Percentiles rank a stretch among this genome's conserved stretches.
Evolutionary conservation across 2,113 vertebrate genomes (phyloP).

Genomic region (Proteles cristata): DNA sequence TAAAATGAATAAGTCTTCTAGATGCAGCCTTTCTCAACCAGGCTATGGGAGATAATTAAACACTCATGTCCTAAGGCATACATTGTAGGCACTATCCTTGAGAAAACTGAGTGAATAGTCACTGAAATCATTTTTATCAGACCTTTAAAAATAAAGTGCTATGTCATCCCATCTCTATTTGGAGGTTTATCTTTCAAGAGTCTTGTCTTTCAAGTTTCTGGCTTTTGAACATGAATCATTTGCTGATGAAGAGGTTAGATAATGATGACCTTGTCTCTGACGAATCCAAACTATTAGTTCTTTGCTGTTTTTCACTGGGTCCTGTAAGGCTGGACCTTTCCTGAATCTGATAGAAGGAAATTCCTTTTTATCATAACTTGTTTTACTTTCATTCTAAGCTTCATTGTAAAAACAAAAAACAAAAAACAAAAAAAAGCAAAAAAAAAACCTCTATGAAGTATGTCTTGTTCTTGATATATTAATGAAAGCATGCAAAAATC

Average conservation of each 20-base stretch:
- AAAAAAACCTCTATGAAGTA: background rate
- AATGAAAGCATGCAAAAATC: constrained; percentile 7
- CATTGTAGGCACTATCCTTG: background rate
- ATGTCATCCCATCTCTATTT: background rate
- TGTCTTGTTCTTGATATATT: background rate
- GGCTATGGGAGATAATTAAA: background rate
- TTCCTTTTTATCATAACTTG: background rate
- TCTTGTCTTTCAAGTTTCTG: background rate
- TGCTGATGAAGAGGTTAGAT: background rate
- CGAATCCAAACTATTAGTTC: background rate
- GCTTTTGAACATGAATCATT: background rate
- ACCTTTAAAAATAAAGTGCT: background rate
- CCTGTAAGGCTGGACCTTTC: background rate
- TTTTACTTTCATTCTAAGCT: constrained; percentile 12
- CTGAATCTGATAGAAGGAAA: background rate
- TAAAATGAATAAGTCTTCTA: background rate
- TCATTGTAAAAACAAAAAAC: background rate
- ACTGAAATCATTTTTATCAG: background rate
- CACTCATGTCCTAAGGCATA: background rate
- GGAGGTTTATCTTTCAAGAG: background rate
- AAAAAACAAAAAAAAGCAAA: background rate
- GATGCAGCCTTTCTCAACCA: background rate
- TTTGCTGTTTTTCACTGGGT: background rate
- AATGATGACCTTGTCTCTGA: background rate
- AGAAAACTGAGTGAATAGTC: background rate